A percentile compares a stretch with the other conserved stretches of the same genome.
Conservation (phyloP, 2,888 invertebrate genomes). For the Mellilla xanthometata region DNA sequence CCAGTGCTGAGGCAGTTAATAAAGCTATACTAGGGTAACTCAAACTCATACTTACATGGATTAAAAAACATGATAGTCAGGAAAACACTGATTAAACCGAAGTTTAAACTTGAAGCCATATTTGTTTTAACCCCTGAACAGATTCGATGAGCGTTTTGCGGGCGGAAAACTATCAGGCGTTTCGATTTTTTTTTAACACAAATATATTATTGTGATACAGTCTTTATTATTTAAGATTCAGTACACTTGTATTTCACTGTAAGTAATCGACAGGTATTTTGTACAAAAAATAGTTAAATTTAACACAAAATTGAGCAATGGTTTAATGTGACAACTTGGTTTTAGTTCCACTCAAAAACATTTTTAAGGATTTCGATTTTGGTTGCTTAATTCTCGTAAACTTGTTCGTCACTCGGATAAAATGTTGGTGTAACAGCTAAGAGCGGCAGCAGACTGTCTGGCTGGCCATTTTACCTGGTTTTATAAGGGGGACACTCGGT, state of each 20-base stretch:
- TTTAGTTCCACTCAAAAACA: no score
- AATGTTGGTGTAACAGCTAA: slow-evolving; percentile 36
- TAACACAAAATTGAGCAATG: neutral
- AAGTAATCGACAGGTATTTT: no score
- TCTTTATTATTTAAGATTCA: neutral
- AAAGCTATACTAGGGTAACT: neutral
- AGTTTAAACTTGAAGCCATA: slow-evolving; percentile 26
- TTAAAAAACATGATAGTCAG: slow-evolving; percentile 43
- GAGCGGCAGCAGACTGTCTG: slow-evolving; percentile 45
- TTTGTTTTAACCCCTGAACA: slow-evolving; percentile 35
- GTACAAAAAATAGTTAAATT: no score
- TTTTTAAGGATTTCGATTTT: neutral
- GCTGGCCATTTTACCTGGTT: slow-evolving; percentile 37
- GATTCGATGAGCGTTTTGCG: slow-evolving; percentile 1
- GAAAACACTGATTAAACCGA: slow-evolving; percentile 41
- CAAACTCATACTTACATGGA: slow-evolving; percentile 45
- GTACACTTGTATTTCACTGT: neutral
- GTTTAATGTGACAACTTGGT: neutral
- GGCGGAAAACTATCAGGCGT: slow-evolving; percentile 29
- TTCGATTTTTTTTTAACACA: neutral
- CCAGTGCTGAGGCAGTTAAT: no score
- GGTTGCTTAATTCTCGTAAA: neutral
- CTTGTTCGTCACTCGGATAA: neutral
- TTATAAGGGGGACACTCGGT: slow-evolving; percentile 51
- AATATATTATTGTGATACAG: neutral